Evolutionary conservation across 53 echinoderm and acorn worm genomes (phyloP).

Genomic region (Hippasteria phrygiana): DNA sequence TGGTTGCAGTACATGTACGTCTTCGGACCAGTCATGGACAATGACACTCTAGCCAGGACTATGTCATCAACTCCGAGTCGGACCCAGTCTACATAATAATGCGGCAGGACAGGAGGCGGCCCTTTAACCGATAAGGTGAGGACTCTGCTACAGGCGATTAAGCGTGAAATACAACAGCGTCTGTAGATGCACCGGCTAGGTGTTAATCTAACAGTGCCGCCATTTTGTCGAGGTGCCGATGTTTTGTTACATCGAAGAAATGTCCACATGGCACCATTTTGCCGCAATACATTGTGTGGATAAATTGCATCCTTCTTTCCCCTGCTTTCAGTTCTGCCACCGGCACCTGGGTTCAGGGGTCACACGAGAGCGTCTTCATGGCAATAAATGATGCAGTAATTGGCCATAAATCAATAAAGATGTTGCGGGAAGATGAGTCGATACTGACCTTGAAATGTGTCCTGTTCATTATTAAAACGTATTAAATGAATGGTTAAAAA

Average conservation of each 20-base stretch:
- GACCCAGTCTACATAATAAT: neutral
- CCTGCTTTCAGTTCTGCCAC: neutral
- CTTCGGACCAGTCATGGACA: too few species aligned
- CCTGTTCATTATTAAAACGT: slow-evolving; percentile 11
- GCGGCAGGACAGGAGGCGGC: neutral
- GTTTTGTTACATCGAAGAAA: slow-evolving; percentile 34
- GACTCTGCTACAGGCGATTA: slow-evolving; percentile 5
- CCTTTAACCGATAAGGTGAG: slow-evolving; percentile 36
- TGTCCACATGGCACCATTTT: slow-evolving; percentile 19
- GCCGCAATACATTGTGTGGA: too few species aligned
- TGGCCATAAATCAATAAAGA: slow-evolving; percentile 29
- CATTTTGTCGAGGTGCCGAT: slow-evolving; percentile 47
- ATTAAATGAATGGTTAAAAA: neutral
- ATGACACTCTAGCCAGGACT: too few species aligned
- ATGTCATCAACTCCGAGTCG: too few species aligned
- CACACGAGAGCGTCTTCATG: neutral
- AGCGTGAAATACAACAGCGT: slow-evolving; percentile 62
- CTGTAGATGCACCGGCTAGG: slow-evolving; percentile 24
- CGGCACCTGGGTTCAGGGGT: neutral
- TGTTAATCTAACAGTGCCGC: slow-evolving; percentile 45
- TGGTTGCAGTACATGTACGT: too few species aligned
- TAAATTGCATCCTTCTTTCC: too few species aligned
- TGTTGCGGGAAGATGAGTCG: neutral
- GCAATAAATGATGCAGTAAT: slow-evolving; percentile 27
- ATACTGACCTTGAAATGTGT: slow-evolving; percentile 35